These are phyloP conservation scores for Chaetodon trifasciatus DNA, from an alignment of 2,797 vertebrate species.

Conservation along the genomic window DNA sequence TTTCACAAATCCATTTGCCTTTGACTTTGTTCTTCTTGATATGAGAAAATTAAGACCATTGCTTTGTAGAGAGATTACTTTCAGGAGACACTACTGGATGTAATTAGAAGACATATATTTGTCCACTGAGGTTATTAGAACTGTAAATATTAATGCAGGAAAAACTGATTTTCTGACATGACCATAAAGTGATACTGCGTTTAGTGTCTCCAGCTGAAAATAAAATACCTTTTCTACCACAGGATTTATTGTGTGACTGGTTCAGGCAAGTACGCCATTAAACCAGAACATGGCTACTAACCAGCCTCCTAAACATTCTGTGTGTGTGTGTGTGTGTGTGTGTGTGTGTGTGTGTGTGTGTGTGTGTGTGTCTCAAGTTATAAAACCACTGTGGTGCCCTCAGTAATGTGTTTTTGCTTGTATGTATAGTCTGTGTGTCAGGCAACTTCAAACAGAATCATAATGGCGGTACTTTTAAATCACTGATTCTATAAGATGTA, in stretches of 20 bases:
- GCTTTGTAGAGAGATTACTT: neutral
- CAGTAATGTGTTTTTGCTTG: conserved; percentile 55
- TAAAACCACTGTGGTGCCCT: conserved; percentile 67
- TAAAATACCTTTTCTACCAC: conserved; percentile 34
- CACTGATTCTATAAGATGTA: conserved; percentile 35
- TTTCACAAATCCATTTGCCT: neutral
- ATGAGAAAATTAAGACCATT: neutral
- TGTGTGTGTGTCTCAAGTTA: conserved; percentile 25
- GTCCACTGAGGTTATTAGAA: neutral
- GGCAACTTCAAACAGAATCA: conserved; percentile 71
- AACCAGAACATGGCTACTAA: conserved; percentile 59
- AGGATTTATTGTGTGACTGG: conserved; percentile 65
- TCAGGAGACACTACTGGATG: neutral
- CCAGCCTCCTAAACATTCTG: conserved; percentile 37
- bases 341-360: conserved; percentile 17
- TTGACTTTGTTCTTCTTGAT: neutral
- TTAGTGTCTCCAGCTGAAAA: conserved; percentile 48
- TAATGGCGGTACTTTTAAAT: conserved; percentile 52
- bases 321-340: conserved; percentile 26
- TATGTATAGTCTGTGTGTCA: conserved; percentile 33
- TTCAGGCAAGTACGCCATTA: conserved; percentile 72
- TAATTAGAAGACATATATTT: neutral
- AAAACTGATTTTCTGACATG: neutral
- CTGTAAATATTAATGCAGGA: neutral
- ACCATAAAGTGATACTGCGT: conserved; percentile 26